Evolutionary conservation across 2,888 invertebrate species (phyloP), one percentile per base, ranked within the genome.

Genomic region (Macrophya alboannulata): DNA sequence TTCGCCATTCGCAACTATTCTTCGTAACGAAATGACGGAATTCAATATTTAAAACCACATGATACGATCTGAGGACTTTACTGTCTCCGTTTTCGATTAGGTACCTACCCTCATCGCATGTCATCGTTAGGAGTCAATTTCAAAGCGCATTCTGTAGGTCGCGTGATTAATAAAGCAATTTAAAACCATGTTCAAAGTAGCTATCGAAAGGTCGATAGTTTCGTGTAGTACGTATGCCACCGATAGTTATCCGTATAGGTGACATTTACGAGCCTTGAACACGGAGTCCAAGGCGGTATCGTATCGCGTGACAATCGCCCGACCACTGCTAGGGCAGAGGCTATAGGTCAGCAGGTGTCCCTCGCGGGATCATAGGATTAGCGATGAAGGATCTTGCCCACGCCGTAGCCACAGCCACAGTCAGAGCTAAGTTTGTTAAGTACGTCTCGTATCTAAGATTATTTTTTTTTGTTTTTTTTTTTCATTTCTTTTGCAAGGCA

Each of bases 271-370:
- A 83, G 68, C 45, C 68, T 51, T 62, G 68, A 68, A 15, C 83
- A 48, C 83, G 68, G 45, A 74, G 71, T 68, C 45, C 51, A 68
- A 48, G 65, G 43, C 81, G 68, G 62, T 68, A 65, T 65, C 51
- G 68, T 83, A 83, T 83, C 83, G 83, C 83, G 83, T 83, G 83
- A 83, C 83, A 83, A 83, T 83, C 68, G 68, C 37, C 21, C 48
- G 51, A 83, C 83, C 62, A 59, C 37, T 31, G 68, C 84, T 48
- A 84, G 84, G 51, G n/a, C 51, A 40, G 40, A 84, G 76, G 84
- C 84, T 59, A 65, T 65, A 51, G 85, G 85, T 85, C 83, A 85
- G 86, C 88, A 89, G 89, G 88, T 89, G 88, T 87, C 87, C 86
- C 84, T 48, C 76, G 62, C 72, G 55, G 85, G 86, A 86, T 87